Conservation (phyloP, 2,797 vertebrate species). For the Oophaga sylvatica region DNA sequence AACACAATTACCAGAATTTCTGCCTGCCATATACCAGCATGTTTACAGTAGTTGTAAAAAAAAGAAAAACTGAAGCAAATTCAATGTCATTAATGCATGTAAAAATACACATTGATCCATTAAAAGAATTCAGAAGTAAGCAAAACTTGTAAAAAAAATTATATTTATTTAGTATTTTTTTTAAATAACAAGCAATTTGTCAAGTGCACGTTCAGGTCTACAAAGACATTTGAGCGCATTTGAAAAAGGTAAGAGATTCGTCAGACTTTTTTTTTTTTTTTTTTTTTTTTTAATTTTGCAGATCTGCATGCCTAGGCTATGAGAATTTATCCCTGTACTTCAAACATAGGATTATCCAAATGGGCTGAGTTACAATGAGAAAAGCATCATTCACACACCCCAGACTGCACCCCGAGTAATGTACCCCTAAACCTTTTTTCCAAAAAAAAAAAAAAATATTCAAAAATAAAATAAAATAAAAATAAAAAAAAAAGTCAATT, state of each 20-base stretch:
- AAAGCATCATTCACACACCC: slow-evolving; percentile 65
- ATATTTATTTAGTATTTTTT: slow-evolving; percentile 61
- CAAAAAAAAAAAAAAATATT: slow-evolving; percentile 19
- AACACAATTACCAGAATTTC: background rate
- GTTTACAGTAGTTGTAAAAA: background rate
- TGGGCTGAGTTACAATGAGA: slow-evolving; percentile 66
- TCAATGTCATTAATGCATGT: background rate
- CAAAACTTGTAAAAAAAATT: slow-evolving; percentile 20
- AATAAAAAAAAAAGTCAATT: slow-evolving; percentile 40
- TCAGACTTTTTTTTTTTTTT: slow-evolving; percentile 47
- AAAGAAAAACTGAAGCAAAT: background rate
- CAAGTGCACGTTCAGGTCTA: slow-evolving; percentile 77
- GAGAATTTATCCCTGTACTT: slow-evolving; percentile 66
- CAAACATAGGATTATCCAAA: slow-evolving; percentile 61
- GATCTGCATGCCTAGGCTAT: slow-evolving; percentile 70
- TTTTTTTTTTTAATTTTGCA: slow-evolving; percentile 29
- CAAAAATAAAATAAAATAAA: background rate
- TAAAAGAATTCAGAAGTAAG: slow-evolving; percentile 60
- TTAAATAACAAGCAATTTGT: slow-evolving; percentile 69
- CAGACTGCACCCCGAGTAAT: slow-evolving; percentile 59
- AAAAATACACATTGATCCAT: background rate
- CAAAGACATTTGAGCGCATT: slow-evolving; percentile 74
- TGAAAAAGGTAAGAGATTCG: slow-evolving; percentile 65
- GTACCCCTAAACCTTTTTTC: slow-evolving; percentile 30
- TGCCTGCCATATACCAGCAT: background rate